Evolutionary conservation across 2,888 invertebrate species (phyloP).

Genomic region (Toxonevra muliebris): DNA sequence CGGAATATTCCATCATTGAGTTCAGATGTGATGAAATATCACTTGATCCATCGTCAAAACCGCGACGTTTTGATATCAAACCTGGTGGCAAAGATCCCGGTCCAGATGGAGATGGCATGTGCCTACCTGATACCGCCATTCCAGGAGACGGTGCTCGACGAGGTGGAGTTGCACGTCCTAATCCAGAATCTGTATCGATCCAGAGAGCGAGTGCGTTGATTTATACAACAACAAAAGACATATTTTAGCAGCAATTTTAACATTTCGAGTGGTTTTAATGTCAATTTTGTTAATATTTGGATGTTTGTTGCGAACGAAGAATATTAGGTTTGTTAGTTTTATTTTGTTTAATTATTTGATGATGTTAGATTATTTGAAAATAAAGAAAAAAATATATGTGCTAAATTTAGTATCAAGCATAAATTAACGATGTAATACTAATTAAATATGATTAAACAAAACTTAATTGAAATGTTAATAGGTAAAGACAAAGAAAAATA

Average conservation of each 20-base stretch:
- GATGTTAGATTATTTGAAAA: background rate
- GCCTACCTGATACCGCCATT: conserved; percentile 74
- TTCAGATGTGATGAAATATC: conserved; percentile 82
- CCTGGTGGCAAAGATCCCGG: conserved; percentile 83
- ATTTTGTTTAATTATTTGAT: conserved; percentile 3
- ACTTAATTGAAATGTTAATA: too few relatives aligned
- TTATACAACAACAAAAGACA: background rate
- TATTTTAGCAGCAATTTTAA: background rate
- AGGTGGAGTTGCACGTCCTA: conserved; percentile 88
- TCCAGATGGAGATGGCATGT: conserved; percentile 85
- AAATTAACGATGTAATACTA: too few relatives aligned
- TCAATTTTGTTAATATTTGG: too few relatives aligned
- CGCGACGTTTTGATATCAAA: conserved; percentile 75
- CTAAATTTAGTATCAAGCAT: background rate
- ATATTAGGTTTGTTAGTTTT: background rate
- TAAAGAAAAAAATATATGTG: background rate
- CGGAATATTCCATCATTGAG: conserved; percentile 88
- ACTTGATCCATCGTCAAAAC: conserved; percentile 81
- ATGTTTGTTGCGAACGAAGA: background rate
- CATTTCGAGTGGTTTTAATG: too few relatives aligned
- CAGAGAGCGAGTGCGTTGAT: conserved; percentile 41
- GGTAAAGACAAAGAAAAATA: too few relatives aligned
- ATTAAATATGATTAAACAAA: too few relatives aligned
- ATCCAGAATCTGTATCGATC: conserved; percentile 81
- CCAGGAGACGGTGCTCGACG: conserved; percentile 87